These are phyloP conservation scores for Deilephila porcellus DNA, from an alignment of 2,888 invertebrate species.

Conservation along the genomic window DNA sequence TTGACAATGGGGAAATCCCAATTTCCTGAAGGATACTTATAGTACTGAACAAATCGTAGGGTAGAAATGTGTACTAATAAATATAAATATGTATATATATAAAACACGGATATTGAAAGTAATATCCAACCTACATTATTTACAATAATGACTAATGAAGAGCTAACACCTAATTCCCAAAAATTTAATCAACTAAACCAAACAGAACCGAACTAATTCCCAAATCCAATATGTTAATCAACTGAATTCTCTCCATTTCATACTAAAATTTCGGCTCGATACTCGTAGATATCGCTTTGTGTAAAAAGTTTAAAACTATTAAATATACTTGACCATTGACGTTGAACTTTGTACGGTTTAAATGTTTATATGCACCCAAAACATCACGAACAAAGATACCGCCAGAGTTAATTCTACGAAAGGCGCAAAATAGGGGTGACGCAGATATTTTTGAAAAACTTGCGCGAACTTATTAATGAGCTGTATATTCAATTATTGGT, in stretches of 20 bases:
- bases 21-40: no score
- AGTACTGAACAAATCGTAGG: no score
- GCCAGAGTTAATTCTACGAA: conserved; percentile 33
- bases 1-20: no score
- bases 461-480: no score
- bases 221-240: conserved; percentile 14
- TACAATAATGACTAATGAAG: no score
- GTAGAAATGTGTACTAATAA: no score
- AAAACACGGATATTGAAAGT: no score
- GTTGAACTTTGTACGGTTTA: conserved; percentile 41
- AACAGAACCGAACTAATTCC: neutral
- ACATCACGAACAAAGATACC: conserved; percentile 48
- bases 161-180: no score
- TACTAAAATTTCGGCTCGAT: conserved; percentile 7
- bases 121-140: no score
- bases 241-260: neutral
- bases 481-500: no score
- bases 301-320: conserved; percentile 58
- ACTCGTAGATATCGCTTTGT: conserved; percentile 42
- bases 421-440: conserved; percentile 16
- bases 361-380: conserved; percentile 39
- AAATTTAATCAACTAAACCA: conserved; percentile 4
- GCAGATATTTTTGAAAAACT: neutral
- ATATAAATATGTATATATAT: no score
- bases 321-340: conserved; percentile 63